These are phyloP conservation scores for Platygyra sinensis DNA, from an alignment of 64 coral and sea anemone genomes.

Conservation along the genomic window DNA sequence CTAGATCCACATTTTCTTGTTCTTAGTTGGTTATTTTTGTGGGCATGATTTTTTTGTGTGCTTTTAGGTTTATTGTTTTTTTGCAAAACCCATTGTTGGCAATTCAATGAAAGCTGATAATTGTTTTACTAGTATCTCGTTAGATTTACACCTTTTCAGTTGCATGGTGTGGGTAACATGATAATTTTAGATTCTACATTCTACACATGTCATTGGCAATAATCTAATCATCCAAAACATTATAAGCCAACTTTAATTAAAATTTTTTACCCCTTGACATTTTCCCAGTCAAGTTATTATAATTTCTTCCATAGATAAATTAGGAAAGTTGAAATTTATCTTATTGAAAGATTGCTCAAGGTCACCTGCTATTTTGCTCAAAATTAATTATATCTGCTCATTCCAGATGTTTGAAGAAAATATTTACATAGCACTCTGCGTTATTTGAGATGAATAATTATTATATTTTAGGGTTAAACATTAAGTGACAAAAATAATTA, in stretches of 20 bases:
- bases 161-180: background rate
- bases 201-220: background rate
- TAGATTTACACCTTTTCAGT: background rate
- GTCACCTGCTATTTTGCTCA: background rate
- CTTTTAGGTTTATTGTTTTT: background rate
- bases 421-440: background rate
- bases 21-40: background rate
- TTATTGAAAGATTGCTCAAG: background rate
- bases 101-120: background rate
- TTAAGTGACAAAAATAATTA: background rate
- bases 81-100: background rate
- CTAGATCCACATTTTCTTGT: background rate
- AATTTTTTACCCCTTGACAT: background rate
- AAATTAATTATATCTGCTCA: background rate
- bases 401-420: background rate
- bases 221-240: background rate
- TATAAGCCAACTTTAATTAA: background rate
- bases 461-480: background rate
- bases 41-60: background rate
- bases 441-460: background rate
- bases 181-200: background rate
- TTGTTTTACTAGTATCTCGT: background rate
- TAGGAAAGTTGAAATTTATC: background rate
- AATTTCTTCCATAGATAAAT: no score
- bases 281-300: background rate